Percentiles rank a stretch among this genome's conserved stretches.
phyloP scores from a whole-genome alignment of 2,797 vertebrate species.

The Peromyscus eremicus region DNA sequence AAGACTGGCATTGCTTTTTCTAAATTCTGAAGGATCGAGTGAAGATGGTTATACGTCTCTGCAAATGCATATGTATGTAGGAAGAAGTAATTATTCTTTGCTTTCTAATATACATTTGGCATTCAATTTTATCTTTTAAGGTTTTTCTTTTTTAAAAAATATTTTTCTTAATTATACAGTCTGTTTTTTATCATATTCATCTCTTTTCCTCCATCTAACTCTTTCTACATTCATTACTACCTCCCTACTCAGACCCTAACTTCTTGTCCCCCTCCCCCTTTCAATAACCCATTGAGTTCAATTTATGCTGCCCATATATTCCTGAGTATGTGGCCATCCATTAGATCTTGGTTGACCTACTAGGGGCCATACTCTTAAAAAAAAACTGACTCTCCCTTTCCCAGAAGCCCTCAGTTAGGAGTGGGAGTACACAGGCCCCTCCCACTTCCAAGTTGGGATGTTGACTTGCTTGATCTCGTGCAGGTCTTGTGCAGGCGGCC shows the following conservation, averaged over 20 bases:
- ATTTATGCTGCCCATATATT: not conserved
- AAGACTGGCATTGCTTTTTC: not conserved
- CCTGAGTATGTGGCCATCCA: no score
- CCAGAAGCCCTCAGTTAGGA: not conserved
- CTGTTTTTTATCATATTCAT: not conserved
- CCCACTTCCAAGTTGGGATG: not conserved
- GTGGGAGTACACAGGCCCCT: no score
- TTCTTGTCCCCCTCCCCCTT: not conserved
- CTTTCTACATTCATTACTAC: not conserved
- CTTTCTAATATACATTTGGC: not conserved
- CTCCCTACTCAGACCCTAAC: not conserved
- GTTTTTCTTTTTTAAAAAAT: not conserved
- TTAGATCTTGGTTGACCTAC: not conserved
- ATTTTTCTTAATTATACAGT: not conserved
- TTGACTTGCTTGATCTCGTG: not conserved
- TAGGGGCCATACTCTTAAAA: not conserved
- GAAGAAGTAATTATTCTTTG: not conserved
- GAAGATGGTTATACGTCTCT: not conserved
- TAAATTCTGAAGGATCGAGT: not conserved
- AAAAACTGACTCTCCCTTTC: not conserved
- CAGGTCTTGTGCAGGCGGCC: not conserved
- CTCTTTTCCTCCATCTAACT: no score
- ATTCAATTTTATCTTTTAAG: not conserved
- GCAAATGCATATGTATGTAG: no score
- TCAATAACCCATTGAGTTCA: not conserved